A percentile compares a stretch with the other conserved stretches of the same genome.
Conservation (phyloP, 2,113 vertebrate genomes). For the Catharus fuscescens region DNA sequence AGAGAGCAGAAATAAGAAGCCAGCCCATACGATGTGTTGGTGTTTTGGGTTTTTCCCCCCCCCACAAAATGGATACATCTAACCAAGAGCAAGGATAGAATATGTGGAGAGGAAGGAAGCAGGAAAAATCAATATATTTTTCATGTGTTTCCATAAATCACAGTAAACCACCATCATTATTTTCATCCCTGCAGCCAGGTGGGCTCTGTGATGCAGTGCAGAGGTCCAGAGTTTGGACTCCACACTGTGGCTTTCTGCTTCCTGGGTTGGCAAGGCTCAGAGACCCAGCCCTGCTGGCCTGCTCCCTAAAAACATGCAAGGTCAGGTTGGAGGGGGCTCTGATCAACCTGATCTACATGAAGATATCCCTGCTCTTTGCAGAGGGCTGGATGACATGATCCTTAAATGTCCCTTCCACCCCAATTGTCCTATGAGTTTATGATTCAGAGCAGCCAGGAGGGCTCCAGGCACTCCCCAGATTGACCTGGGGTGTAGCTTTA, state of each 20-base stretch:
- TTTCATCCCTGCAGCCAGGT: background rate
- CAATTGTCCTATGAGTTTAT: background rate
- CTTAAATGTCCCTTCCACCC: background rate
- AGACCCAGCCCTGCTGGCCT: background rate
- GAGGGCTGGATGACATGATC: background rate
- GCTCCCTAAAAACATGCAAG: background rate
- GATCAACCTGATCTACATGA: background rate
- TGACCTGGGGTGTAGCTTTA: background rate
- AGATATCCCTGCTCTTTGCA: background rate
- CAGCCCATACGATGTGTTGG: accelerated
- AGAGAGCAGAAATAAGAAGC: background rate
- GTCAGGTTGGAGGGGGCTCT: background rate
- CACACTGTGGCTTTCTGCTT: background rate
- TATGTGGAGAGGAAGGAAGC: background rate
- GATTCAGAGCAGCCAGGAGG: background rate
- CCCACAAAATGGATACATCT: background rate
- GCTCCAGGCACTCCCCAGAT: background rate
- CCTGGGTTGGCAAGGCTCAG: background rate
- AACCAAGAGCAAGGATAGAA: background rate
- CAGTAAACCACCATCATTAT: background rate
- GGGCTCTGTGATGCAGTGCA: background rate
- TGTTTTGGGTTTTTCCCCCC: accelerated
- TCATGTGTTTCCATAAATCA: background rate
- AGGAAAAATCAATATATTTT: background rate
- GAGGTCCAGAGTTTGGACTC: background rate